Conservation (phyloP, 2,888 invertebrate genomes). For the Selenia dentaria region DNA sequence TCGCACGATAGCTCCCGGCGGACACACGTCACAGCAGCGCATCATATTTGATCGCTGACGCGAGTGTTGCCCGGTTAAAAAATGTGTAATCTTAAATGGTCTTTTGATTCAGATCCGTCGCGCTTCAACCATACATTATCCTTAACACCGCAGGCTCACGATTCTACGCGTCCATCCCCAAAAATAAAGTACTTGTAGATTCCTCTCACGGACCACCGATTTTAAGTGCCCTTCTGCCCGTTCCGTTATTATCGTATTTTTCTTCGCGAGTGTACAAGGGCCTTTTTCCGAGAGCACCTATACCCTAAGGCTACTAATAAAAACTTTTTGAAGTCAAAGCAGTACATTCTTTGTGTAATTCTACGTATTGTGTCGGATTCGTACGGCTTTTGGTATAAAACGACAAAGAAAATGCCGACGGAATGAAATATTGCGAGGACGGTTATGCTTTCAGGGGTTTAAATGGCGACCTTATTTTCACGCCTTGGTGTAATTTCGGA, state of each 20-base stretch:
- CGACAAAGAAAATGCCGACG: slow-evolving; percentile 26
- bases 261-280: slow-evolving; percentile 40
- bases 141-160: slow-evolving; percentile 13
- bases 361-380: slow-evolving; percentile 26
- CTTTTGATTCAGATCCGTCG: background rate
- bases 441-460: slow-evolving; percentile 7
- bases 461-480: slow-evolving; percentile 11
- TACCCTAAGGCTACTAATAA: slow-evolving; percentile 33
- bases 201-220: slow-evolving; percentile 54
- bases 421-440: slow-evolving; percentile 24
- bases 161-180: slow-evolving; percentile 12
- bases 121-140: slow-evolving; percentile 5
- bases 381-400: slow-evolving; percentile 17
- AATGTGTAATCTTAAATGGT: too few relatives aligned
- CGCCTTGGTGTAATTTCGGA: background rate
- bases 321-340: slow-evolving; percentile 35
- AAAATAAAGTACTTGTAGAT: slow-evolving; percentile 51
- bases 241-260: slow-evolving; percentile 63
- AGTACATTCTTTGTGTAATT: slow-evolving; percentile 29
- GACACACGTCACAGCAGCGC: too few relatives aligned
- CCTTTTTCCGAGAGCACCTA: slow-evolving; percentile 37
- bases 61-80: too few relatives aligned
- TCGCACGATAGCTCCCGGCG: too few relatives aligned
- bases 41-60: too few relatives aligned
- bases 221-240: slow-evolving; percentile 55